phyloP scores from a whole-genome alignment of 37 sponge, comb jelly and placozoan species.

The Halichondria panicea region DNA sequence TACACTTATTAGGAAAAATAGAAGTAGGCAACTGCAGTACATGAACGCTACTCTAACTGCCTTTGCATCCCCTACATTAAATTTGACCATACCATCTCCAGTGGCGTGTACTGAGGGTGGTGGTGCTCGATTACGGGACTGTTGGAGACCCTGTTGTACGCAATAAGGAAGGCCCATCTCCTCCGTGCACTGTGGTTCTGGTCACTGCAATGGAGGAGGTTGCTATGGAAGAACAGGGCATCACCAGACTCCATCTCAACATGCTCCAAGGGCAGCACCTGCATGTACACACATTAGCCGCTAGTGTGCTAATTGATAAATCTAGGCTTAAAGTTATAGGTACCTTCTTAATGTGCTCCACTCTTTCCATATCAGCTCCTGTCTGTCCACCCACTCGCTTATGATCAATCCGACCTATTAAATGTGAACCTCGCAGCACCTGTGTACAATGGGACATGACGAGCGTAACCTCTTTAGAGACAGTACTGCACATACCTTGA shows the following conservation, averaged over 20 bases:
- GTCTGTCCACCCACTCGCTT: conserved; percentile 67
- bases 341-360: conserved; percentile 65
- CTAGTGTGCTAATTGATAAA: not conserved
- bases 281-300: not conserved
- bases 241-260: conserved; percentile 79
- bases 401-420: conserved; percentile 80
- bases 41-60: too few relatives aligned
- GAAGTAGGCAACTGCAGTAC: too few relatives aligned
- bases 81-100: conserved; percentile 80
- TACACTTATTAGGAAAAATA: not conserved
- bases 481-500: conserved; percentile 56
- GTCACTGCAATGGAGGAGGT: conserved; percentile 82
- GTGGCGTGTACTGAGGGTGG: conserved; percentile 81
- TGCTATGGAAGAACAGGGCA: conserved; percentile 89
- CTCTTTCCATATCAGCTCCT: conserved; percentile 88
- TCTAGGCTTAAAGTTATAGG: not conserved
- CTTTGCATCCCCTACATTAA: too few relatives aligned
- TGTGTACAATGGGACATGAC: not conserved
- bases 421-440: conserved; percentile 85
- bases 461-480: not conserved
- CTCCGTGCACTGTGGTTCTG: conserved; percentile 79
- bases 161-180: conserved; percentile 90
- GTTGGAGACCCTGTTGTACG: conserved; percentile 89
- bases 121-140: conserved; percentile 67
- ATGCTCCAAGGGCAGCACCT: conserved; percentile 61